These are phyloP conservation scores for Apodemus sylvaticus DNA, from an alignment of 2,113 vertebrate genomes.

Conservation along the genomic window DNA sequence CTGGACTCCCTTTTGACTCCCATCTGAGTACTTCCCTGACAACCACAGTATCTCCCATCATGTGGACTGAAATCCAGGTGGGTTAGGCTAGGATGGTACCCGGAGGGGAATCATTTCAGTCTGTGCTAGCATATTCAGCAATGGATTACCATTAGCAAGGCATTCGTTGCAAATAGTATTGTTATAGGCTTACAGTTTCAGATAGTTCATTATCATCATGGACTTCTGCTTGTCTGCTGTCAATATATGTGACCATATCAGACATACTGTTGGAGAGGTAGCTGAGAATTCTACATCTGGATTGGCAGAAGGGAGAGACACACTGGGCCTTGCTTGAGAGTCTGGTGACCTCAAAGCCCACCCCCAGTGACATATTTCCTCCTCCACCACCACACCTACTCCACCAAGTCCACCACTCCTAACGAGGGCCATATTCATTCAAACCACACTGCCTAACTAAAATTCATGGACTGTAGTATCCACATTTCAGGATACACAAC, in stretches of 20 bases:
- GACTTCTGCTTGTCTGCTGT: too few species aligned
- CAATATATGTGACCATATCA: too few species aligned
- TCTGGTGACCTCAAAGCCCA: not conserved
- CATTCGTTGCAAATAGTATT: not conserved
- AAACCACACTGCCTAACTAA: not conserved
- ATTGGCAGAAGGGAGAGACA: not conserved
- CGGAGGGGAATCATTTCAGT: not conserved
- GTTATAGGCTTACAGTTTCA: not conserved
- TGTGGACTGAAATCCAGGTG: not conserved
- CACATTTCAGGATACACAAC: not conserved
- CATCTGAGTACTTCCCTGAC: too few species aligned
- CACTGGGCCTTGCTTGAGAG: not conserved
- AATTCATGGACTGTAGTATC: not conserved
- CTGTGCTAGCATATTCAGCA: not conserved
- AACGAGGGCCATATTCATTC: not conserved
- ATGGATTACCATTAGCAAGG: not conserved
- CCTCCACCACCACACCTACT: not conserved
- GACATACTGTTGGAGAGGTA: not conserved
- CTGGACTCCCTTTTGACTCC: too few species aligned
- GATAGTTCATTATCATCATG: not conserved
- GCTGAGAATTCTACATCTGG: not conserved
- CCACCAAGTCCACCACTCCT: not conserved
- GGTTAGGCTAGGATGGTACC: not conserved
- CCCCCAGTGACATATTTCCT: not conserved
- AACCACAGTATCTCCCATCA: fast-evolving